phyloP scores from a whole-genome alignment of 2,113 vertebrate species.

The Rhinoderma darwinii region DNA sequence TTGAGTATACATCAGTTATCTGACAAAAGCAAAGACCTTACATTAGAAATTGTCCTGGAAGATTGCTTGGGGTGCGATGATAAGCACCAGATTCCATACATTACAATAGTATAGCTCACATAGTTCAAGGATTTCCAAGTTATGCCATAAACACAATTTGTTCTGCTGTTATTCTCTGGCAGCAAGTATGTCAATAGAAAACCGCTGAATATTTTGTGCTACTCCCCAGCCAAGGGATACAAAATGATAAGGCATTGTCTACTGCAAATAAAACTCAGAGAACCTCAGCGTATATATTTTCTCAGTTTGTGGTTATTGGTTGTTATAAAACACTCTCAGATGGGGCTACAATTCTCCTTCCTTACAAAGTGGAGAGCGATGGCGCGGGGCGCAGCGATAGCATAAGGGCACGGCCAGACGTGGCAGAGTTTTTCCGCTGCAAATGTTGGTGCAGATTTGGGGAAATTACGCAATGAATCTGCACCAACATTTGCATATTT shows the following conservation, averaged over 20 bases:
- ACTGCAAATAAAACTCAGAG: slow-evolving; percentile 1
- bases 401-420: too few species aligned
- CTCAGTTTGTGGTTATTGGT: background rate
- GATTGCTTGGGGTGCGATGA: slow-evolving; percentile 10
- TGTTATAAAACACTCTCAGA: background rate
- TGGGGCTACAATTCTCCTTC: background rate
- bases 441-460: too few species aligned
- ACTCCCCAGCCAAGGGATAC: background rate
- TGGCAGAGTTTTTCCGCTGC: too few species aligned
- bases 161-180: background rate
- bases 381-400: too few species aligned
- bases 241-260: slow-evolving; percentile 1
- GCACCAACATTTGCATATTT: too few species aligned
- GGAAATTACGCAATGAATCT: too few species aligned
- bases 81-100: background rate
- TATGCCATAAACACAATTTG: slow-evolving; percentile 34
- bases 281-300: background rate
- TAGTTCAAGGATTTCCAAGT: slow-evolving; percentile 31
- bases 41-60: slow-evolving; percentile 19
- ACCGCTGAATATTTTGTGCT: background rate
- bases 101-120: slow-evolving; percentile 9
- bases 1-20: background rate
- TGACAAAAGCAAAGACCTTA: slow-evolving; percentile 8
- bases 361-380: too few species aligned
- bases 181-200: slow-evolving; percentile 16